These are phyloP conservation scores for Pemphredon lugubris DNA, from an alignment of 2,888 invertebrate species.

Conservation along the genomic window DNA sequence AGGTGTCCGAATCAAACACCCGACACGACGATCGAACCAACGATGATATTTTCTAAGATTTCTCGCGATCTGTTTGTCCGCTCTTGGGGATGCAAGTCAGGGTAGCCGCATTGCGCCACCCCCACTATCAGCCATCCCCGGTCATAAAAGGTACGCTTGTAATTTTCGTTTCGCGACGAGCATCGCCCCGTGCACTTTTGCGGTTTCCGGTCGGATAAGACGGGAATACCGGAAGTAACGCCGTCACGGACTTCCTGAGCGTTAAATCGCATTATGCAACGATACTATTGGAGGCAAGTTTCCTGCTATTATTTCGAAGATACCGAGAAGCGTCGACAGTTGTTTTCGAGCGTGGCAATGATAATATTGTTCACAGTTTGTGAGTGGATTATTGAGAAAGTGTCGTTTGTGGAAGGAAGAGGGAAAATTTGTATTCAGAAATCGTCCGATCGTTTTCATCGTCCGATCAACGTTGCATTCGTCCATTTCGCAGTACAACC, in stretches of 20 bases:
- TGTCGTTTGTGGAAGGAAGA: too few relatives aligned
- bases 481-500: too few relatives aligned
- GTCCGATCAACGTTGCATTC: too few relatives aligned
- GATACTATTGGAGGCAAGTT: background rate
- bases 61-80: slow-evolving; percentile 43
- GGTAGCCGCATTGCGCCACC: slow-evolving; percentile 66
- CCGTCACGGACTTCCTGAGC: slow-evolving; percentile 32
- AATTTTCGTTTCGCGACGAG: slow-evolving; percentile 48
- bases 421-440: too few relatives aligned
- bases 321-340: too few relatives aligned
- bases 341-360: too few relatives aligned
- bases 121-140: slow-evolving; percentile 58
- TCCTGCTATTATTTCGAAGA: background rate
- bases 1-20: too few relatives aligned
- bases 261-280: slow-evolving; percentile 39
- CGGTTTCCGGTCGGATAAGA: slow-evolving; percentile 20
- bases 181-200: slow-evolving; percentile 17
- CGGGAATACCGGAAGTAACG: slow-evolving; percentile 31
- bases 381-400: too few relatives aligned
- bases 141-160: slow-evolving; percentile 59
- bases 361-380: too few relatives aligned
- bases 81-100: slow-evolving; percentile 60
- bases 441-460: too few relatives aligned
- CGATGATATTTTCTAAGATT: slow-evolving; percentile 28
- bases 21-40: too few relatives aligned